These are phyloP conservation scores for Hypomecis punctinalis DNA, from an alignment of 2,888 invertebrate genomes.

Conservation along the genomic window DNA sequence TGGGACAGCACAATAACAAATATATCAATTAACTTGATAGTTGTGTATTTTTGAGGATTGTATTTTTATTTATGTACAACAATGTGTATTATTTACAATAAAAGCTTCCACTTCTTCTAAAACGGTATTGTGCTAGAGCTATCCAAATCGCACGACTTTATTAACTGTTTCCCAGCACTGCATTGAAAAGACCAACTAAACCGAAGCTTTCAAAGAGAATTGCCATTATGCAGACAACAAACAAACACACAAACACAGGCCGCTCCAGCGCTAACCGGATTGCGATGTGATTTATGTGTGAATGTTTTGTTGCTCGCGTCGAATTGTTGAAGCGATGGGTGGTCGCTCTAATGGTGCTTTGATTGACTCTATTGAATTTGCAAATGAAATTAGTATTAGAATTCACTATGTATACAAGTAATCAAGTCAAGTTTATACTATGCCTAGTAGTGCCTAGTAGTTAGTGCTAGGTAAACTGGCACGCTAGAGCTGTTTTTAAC, in stretches of 20 bases:
- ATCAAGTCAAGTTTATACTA: no score
- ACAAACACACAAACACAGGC: slow-evolving; percentile 39
- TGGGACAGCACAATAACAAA: no score
- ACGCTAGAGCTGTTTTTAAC: no score
- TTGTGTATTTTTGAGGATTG: no score
- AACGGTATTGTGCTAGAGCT: neutral
- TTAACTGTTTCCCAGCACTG: slow-evolving; percentile 1
- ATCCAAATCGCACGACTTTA: neutral
- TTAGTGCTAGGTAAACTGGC: no score
- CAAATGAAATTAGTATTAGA: neutral
- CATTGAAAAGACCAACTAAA: slow-evolving; percentile 17
- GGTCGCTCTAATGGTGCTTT: slow-evolving; percentile 4
- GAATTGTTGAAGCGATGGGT: slow-evolving; percentile 15
- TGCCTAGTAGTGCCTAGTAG: no score
- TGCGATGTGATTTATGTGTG: slow-evolving; percentile 42
- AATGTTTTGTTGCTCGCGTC: slow-evolving; percentile 26
- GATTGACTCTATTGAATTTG: slow-evolving; percentile 14
- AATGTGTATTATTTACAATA: no score
- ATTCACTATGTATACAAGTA: no score
- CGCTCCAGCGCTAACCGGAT: slow-evolving; percentile 29
- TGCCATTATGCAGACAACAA: slow-evolving; percentile 41
- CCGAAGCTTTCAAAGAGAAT: slow-evolving; percentile 21
- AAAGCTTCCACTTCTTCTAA: neutral
- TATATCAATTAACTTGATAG: no score
- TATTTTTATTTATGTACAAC: no score